These are phyloP conservation scores for Microplitis mediator DNA, from an alignment of 1,140 invertebrate species.

Conservation along the genomic window DNA sequence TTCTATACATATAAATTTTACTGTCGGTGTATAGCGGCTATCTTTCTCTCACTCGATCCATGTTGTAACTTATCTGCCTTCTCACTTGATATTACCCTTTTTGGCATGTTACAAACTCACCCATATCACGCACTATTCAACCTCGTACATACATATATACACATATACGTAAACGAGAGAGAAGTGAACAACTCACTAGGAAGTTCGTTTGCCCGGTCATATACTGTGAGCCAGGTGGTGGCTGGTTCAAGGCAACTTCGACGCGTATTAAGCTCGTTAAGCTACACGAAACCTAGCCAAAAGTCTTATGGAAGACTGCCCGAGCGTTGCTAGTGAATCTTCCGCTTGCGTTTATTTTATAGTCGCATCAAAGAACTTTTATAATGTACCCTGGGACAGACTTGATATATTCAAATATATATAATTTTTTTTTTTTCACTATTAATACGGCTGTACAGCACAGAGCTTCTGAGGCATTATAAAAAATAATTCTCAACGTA, in stretches of 20 bases:
- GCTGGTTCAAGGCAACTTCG: constrained; percentile 43
- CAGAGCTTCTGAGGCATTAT: neutral
- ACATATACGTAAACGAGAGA: constrained; percentile 27
- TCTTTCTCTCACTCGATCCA: neutral
- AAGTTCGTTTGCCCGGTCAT: constrained; percentile 33
- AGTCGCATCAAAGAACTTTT: neutral
- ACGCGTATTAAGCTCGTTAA: constrained; percentile 51
- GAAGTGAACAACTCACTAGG: constrained; percentile 32
- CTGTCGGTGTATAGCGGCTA: neutral
- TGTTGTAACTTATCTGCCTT: neutral
- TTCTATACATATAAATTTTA: neutral
- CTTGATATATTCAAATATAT: neutral
- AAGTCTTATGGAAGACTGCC: neutral
- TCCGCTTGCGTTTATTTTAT: neutral
- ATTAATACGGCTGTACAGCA: neutral
- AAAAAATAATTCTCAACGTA: neutral
- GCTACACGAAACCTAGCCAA: constrained; percentile 8
- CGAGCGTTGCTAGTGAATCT: neutral
- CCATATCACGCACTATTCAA: constrained; percentile 41
- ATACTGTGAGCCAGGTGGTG: constrained; percentile 30
- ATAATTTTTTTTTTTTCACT: neutral
- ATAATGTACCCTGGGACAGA: neutral
- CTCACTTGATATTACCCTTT: constrained; percentile 18
- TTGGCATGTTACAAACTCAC: constrained; percentile 15
- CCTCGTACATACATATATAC: neutral